Evolutionary conservation across 2,113 vertebrate genomes (phyloP), one percentile per base, ranked within the genome.

Genomic region (Carollia perspicillata): DNA sequence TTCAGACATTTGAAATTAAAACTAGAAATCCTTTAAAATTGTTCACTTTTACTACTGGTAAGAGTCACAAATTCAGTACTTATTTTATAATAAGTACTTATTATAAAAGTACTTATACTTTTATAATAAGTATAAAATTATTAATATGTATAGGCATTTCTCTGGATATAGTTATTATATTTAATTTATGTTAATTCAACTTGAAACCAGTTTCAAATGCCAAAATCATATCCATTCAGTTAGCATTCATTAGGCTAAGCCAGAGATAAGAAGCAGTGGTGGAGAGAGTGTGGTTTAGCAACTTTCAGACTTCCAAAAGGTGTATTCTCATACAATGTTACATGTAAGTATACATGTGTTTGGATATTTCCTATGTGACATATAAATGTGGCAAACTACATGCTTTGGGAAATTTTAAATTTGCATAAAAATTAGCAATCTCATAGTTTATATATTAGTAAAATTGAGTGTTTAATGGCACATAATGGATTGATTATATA

Each of bases 61-160:
- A 95, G 81, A 87, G 33, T 81, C n/a, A 92, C 33, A 94, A 53
- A 42, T 84, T 78, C 93, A 74, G 60, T n/a, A n/a, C n/a, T n/a
- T n/a, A n/a, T n/a, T n/a, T n/a, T n/a, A n/a, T n/a, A n/a, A n/a
- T n/a, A n/a, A n/a, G n/a, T n/a, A n/a, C n/a, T n/a, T n/a, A n/a
- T n/a, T n/a, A n/a, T n/a, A n/a, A n/a, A n/a, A n/a, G n/a, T n/a
- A n/a, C n/a, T n/a, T n/a, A n/a, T n/a, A n/a, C n/a, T n/a, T n/a
- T n/a, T n/a, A n/a, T n/a, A n/a, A 85, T 72, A 81, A 77, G 65
- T 60, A 47, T 63, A 92, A 44, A 35, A 94, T 37, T 63, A 93
- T 35, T 74, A 2, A 30, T 35, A 1, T 17, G 84, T 22, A 69
- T 20, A 80, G 18, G 10, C 77, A 92, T 74, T 85, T 69, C 20